Percentiles rank a stretch among this genome's conserved stretches.
phyloP scores from a whole-genome alignment of 2,888 invertebrate species.

The Zygothrica quintamaculata region DNA sequence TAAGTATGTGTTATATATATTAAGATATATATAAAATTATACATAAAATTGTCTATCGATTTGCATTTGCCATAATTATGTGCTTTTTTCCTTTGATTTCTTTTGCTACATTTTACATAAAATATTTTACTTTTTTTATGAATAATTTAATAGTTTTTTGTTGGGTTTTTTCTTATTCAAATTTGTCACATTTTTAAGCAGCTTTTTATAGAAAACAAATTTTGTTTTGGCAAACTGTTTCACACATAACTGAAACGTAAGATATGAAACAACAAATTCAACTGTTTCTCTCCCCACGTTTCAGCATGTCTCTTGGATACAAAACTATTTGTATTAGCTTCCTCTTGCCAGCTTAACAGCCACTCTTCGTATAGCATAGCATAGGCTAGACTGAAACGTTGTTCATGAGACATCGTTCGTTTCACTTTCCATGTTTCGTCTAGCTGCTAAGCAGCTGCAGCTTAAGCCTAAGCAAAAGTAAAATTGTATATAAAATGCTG shows the following conservation, averaged over 20 bases:
- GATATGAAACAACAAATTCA: conserved; percentile 43
- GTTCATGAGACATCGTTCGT: conserved; percentile 35
- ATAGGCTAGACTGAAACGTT: conserved; percentile 8
- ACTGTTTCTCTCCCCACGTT: conserved; percentile 39
- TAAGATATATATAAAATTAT: conserved; percentile 57
- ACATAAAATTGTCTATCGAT: conserved; percentile 49
- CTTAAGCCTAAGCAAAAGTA: conserved; percentile 49
- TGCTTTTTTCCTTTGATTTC: conserved; percentile 11
- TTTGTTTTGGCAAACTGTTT: conserved; percentile 36
- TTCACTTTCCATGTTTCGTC: conserved; percentile 24
- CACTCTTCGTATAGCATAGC: not conserved
- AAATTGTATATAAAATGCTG: conserved; percentile 29
- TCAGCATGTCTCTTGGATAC: conserved; percentile 15
- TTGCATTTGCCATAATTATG: conserved; percentile 47
- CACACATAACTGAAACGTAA: conserved; percentile 25
- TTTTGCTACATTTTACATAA: conserved; percentile 27
- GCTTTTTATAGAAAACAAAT: too few species aligned
- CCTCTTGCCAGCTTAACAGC: conserved; percentile 18
- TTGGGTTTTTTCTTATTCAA: too few species aligned
- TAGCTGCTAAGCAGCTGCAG: not conserved
- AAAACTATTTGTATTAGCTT: conserved; percentile 28
- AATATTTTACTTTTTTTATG: conserved; percentile 19
- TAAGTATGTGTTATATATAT: conserved; percentile 41
- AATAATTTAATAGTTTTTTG: not conserved
- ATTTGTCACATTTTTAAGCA: too few species aligned